Evolutionary conservation across 2,888 invertebrate species (phyloP).

Genomic region (Machimus rusticus): DNA sequence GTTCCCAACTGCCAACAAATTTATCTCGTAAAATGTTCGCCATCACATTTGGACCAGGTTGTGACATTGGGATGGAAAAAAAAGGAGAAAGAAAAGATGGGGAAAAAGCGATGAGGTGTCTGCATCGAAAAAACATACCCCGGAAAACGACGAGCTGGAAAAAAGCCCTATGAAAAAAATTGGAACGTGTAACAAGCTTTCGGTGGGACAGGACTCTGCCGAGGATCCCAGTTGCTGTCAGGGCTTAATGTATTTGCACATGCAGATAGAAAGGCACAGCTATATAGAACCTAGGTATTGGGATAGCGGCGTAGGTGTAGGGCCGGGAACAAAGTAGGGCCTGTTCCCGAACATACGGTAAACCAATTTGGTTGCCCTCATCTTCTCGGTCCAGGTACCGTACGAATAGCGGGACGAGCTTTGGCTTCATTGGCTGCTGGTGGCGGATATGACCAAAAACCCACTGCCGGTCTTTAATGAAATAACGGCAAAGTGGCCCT

Average conservation of each 20-base stretch:
- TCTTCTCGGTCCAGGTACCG: not conserved
- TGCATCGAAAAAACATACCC: not conserved
- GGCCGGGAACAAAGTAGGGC: not conserved
- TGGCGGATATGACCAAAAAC: conserved; percentile 24
- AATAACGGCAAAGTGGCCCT: conserved; percentile 17
- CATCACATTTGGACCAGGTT: not conserved
- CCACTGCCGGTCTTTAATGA: conserved; percentile 20
- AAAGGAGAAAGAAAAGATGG: not conserved
- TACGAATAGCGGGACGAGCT: not conserved
- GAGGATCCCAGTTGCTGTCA: not conserved
- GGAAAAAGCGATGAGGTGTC: not conserved
- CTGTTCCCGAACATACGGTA: conserved; percentile 11
- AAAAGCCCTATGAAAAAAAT: not conserved
- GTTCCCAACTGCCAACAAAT: not conserved
- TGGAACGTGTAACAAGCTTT: not conserved
- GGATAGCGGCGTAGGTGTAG: not conserved
- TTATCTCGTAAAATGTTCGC: not conserved
- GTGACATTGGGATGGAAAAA: not conserved
- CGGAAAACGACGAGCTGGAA: not conserved
- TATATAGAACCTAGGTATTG: not conserved
- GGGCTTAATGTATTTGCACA: conserved; percentile 14
- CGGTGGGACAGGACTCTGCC: not conserved
- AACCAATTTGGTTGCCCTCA: conserved; percentile 15
- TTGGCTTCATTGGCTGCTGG: not conserved
- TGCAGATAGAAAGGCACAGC: not conserved